These are phyloP conservation scores for Diorhabda carinulata DNA, from an alignment of 1,140 invertebrate species.

Conservation along the genomic window DNA sequence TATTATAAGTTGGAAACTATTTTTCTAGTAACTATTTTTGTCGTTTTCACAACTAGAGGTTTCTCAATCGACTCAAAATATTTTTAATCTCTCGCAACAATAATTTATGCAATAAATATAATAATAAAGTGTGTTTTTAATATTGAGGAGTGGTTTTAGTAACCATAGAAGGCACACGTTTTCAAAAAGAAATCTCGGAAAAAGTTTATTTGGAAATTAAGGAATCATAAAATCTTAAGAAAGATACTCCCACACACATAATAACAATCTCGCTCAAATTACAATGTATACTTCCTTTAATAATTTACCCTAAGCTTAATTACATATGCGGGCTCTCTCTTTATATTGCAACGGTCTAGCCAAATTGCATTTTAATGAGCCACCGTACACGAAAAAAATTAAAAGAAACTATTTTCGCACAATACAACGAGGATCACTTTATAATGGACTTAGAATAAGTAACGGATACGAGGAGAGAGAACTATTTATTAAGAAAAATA, in stretches of 20 bases:
- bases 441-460: too few species aligned
- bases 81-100: too few species aligned
- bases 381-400: constrained; percentile 9
- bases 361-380: constrained; percentile 16
- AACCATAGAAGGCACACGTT: background rate
- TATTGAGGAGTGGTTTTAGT: background rate
- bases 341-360: constrained; percentile 5
- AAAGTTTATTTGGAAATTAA: background rate
- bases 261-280: constrained; percentile 12
- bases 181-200: background rate
- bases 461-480: too few species aligned
- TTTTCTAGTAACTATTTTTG: too few species aligned
- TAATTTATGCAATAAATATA: too few species aligned
- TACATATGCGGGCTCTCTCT: constrained; percentile 11
- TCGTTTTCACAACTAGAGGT: too few species aligned
- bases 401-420: background rate
- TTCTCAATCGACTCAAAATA: too few species aligned
- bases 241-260: constrained; percentile 8
- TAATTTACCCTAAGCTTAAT: constrained; percentile 12
- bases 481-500: too few species aligned
- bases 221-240: background rate
- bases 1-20: too few species aligned
- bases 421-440: background rate
- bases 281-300: constrained; percentile 15
- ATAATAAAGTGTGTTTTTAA: too few species aligned